Conservation (phyloP, 2,797 vertebrate species). For the Smutsia temminckii region DNA sequence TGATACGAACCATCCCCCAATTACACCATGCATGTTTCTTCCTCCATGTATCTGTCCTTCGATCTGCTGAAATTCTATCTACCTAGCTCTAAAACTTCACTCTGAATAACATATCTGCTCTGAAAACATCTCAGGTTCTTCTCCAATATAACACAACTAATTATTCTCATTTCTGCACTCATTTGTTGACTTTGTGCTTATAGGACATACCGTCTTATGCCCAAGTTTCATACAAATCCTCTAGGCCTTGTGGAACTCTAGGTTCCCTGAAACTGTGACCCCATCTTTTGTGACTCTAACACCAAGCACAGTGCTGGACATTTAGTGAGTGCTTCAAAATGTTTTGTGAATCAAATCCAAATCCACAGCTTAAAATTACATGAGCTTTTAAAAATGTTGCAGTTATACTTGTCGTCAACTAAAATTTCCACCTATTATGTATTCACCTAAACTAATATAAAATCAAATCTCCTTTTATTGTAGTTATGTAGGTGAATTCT, state of each 20-base stretch:
- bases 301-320: not conserved
- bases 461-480: not conserved
- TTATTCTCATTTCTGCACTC: not conserved
- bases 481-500: not conserved
- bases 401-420: not conserved
- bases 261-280: not conserved
- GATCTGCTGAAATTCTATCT: not conserved
- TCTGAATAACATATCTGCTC: not conserved
- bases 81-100: not conserved
- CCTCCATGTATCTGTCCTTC: not conserved
- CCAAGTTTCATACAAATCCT: not conserved
- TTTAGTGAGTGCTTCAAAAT: not conserved
- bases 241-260: not conserved
- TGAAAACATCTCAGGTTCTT: not conserved
- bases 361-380: not conserved
- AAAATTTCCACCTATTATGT: not conserved
- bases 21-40: not conserved
- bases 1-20: not conserved
- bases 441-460: not conserved
- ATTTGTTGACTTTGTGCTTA: not conserved
- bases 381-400: not conserved
- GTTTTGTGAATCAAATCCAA: conserved; percentile 23
- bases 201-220: not conserved
- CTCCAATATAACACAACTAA: not conserved
- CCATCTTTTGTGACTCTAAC: not conserved